Conservation (phyloP, 2,797 vertebrate species). For the Leptodactylus fallax region DNA sequence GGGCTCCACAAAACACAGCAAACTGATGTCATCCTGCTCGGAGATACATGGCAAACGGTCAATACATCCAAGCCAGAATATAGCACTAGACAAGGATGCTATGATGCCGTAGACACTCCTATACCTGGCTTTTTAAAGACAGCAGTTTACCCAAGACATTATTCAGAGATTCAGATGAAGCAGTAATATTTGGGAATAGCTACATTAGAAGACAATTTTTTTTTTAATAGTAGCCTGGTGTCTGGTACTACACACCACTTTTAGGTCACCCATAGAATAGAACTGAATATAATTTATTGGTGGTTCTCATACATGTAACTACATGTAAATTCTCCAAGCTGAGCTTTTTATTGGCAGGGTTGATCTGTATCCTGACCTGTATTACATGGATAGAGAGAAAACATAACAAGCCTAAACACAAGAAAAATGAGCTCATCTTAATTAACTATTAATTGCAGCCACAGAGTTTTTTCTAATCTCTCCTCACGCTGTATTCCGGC, state of each 20-base stretch:
- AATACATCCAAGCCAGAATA: background rate
- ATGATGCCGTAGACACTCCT: background rate
- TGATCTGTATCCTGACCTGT: background rate
- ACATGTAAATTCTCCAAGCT: background rate
- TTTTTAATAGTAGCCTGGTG: background rate
- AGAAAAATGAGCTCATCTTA: conserved; percentile 66
- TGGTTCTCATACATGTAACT: background rate
- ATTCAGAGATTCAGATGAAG: background rate
- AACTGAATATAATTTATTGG: background rate
- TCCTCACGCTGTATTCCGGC: conserved; percentile 61
- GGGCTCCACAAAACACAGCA: background rate
- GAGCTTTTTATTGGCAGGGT: conserved; percentile 4
- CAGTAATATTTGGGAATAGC: background rate
- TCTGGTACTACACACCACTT: background rate
- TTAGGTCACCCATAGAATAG: background rate
- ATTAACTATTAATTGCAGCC: conserved; percentile 65
- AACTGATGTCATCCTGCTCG: background rate
- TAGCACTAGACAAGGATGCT: background rate
- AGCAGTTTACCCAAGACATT: background rate
- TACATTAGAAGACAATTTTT: background rate
- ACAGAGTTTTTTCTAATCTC: conserved; percentile 59
- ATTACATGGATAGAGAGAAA: conserved; percentile 1
- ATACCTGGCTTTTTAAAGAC: background rate
- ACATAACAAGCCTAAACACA: conserved; percentile 15
- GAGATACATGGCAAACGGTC: background rate